Evolutionary conservation across 1,140 invertebrate species (phyloP), one percentile per base, ranked within the genome.

Genomic region (Leptestheria dahalacensis): DNA sequence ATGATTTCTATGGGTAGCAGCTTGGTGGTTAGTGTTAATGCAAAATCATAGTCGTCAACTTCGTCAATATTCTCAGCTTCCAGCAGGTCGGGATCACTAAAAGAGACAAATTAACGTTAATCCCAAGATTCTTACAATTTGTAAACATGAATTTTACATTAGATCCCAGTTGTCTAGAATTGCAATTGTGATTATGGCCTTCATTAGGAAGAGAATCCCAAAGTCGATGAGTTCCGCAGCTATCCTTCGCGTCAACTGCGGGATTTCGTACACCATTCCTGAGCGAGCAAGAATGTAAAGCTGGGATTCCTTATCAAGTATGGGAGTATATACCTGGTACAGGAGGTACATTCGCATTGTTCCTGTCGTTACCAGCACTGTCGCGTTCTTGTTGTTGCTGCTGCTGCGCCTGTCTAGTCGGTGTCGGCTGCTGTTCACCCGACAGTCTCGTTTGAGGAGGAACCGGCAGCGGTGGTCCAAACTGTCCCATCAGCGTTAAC

Each of bases 151-250:
- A 4, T 9, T 28, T 29, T 55, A 55, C 53, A 29, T 33, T 28
- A 55, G n/a, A 29, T 55, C 33, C 53, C 53, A 55, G 20, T 20
- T 18, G 33, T 55, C 53, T 0, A 55, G 53, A 11, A 55, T 28
- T 26, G 53, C 33, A n/a, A 55, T 29, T 29, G 53, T 55, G 15
- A 55, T 18, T 29, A 55, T 18, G 15, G 53, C 53, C 20, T 55
- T 55, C 26, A 55, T 55, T 24, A 55, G 21, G 33, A 55, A 55
- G 12, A 55, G 28, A 12, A 55, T 29, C 26, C 53, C 53, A 29
- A 55, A 55, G 33, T 55, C 53, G 20, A 55, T 55, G 10, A 55
- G 26, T 9, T 55, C 53, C 12, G 53, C 53, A 20, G 33, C n/a
- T 10, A 55, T 18, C 1, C 53, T 24, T 29, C 33, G 26, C 9